Evolutionary conservation across 2,888 invertebrate genomes (phyloP).

Genomic region (Sericinus montela): DNA sequence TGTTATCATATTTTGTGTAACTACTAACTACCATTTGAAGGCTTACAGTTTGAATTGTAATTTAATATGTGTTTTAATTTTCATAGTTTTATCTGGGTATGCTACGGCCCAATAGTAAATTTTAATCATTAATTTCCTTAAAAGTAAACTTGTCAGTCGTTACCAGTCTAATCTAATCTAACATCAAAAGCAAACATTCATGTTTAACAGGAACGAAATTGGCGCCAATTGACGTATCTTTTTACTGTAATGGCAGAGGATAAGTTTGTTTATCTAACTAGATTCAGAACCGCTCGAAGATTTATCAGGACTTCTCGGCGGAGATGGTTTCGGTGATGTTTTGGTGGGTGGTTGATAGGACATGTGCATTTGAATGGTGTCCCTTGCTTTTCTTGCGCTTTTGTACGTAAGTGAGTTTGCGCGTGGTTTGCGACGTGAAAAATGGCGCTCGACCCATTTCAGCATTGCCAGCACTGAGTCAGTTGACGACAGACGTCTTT

Average conservation of each 20-base stretch:
- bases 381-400: constrained; percentile 80
- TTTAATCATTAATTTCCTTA: constrained; percentile 7
- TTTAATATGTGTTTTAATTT: too few species aligned
- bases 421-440: constrained; percentile 87
- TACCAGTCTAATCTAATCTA: constrained; percentile 20
- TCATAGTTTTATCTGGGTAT: too few species aligned
- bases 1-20: too few species aligned
- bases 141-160: constrained; percentile 16
- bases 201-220: constrained; percentile 18
- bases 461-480: constrained; percentile 94
- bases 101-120: constrained; percentile 4
- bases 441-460: constrained; percentile 93
- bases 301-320: constrained; percentile 42
- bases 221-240: constrained; percentile 11
- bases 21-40: too few species aligned
- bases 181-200: constrained; percentile 15
- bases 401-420: constrained; percentile 83
- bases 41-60: too few species aligned
- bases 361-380: constrained; percentile 89
- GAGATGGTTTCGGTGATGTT: constrained; percentile 53
- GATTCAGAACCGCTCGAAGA: constrained; percentile 65
- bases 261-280: constrained; percentile 40
- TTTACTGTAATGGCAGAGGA: neutral
- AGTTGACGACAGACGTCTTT: constrained; percentile 91
- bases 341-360: constrained; percentile 75